These are phyloP conservation scores for Myotis vivesi DNA, from an alignment of 2,797 vertebrate species.

Conservation along the genomic window DNA sequence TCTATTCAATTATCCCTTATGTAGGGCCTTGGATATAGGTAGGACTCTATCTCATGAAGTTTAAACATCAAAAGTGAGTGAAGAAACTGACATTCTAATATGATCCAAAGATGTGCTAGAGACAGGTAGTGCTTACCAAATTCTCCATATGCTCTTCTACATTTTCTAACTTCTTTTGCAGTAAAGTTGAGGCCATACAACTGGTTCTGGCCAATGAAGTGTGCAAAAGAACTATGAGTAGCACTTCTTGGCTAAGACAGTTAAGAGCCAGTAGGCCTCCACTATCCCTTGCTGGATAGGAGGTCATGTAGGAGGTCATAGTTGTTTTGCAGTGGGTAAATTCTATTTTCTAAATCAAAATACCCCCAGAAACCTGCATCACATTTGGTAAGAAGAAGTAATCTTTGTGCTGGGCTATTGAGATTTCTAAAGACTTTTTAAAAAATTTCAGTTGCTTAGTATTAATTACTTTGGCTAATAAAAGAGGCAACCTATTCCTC, in stretches of 20 bases:
- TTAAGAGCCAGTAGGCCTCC: neutral
- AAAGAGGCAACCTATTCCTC: neutral
- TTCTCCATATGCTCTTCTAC: neutral
- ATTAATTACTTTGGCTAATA: conserved; percentile 22
- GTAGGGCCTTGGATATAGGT: neutral
- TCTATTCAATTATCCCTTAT: neutral
- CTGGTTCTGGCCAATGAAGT: neutral
- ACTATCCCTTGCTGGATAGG: no score
- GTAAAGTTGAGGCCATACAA: neutral
- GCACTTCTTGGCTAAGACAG: neutral
- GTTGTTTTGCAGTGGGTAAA: neutral
- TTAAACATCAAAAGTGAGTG: neutral
- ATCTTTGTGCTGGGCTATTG: neutral
- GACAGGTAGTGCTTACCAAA: neutral
- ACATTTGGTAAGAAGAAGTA: neutral
- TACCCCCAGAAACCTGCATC: neutral
- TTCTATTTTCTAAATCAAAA: neutral
- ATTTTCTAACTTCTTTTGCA: neutral
- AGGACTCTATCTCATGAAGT: neutral
- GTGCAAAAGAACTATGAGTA: neutral
- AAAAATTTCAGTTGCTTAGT: neutral
- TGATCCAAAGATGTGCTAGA: neutral
- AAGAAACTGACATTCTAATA: neutral
- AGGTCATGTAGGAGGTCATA: neutral
- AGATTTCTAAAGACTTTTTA: neutral